phyloP scores from a whole-genome alignment of 1,140 invertebrate species.

The Bombyx mandarina region DNA sequence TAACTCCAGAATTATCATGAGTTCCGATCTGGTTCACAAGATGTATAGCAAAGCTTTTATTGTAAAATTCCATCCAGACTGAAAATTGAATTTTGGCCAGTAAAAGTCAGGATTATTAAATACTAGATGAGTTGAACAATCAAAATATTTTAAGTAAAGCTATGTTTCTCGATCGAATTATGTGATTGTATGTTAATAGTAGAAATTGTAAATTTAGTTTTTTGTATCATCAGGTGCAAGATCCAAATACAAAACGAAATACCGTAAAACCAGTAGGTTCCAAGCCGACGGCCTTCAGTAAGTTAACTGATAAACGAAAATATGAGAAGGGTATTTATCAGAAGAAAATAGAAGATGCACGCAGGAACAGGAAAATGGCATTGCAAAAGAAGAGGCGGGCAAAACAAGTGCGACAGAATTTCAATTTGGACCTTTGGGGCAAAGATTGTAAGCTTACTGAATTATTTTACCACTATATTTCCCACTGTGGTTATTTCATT shows the following conservation, averaged over 20 bases:
- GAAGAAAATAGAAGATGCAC: slow-evolving; percentile 46
- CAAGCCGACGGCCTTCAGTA: slow-evolving; percentile 50
- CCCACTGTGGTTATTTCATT: no score
- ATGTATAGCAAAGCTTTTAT: no score
- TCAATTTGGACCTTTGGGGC: slow-evolving; percentile 58
- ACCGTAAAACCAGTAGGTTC: slow-evolving; percentile 59
- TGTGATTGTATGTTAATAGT: slow-evolving; percentile 8
- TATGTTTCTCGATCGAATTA: no score
- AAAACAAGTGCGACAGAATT: slow-evolving; percentile 42
- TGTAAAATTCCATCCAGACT: no score
- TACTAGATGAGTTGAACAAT: no score
- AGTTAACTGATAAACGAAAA: slow-evolving; percentile 40
- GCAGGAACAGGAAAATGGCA: slow-evolving; percentile 51
- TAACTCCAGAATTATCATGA: no score
- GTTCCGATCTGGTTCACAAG: no score
- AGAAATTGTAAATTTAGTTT: background rate
- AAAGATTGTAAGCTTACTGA: slow-evolving; percentile 35
- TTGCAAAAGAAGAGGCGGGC: slow-evolving; percentile 42
- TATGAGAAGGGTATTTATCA: slow-evolving; percentile 41
- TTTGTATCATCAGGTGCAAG: slow-evolving; percentile 52
- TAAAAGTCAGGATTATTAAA: no score
- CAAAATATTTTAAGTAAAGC: no score
- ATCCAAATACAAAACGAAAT: slow-evolving; percentile 72
- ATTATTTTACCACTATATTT: no score
- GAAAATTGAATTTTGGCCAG: no score